A percentile compares a stretch with the other conserved stretches of the same genome.
Evolutionary conservation across 1,140 invertebrate species (phyloP).

Genomic region (Watersipora subatra): DNA sequence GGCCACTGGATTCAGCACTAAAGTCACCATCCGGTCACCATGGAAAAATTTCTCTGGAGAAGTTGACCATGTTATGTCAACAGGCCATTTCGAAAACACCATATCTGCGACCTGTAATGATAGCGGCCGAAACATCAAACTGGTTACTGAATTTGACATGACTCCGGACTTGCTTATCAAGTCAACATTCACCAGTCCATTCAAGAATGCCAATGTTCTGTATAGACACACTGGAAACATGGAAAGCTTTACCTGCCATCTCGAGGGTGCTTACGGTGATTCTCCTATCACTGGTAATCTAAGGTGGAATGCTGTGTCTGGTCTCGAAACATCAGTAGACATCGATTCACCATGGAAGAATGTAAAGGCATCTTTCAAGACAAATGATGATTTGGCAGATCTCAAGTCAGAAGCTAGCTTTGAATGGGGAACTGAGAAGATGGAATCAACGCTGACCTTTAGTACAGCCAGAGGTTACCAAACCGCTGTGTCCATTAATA

Average conservation of each 20-base stretch:
- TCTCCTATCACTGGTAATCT: neutral
- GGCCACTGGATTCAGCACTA: neutral
- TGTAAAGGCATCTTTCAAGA: neutral
- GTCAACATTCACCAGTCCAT: constrained; percentile 1
- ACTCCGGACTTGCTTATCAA: neutral
- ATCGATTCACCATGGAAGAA: neutral
- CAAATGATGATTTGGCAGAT: neutral
- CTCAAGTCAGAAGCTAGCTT: neutral
- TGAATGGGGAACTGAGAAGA: neutral
- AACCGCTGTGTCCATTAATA: neutral
- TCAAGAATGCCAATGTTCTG: neutral
- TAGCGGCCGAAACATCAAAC: neutral
- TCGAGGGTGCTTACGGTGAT: neutral
- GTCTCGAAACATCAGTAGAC: neutral
- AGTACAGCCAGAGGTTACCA: neutral
- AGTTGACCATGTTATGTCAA: neutral
- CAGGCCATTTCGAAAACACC: neutral
- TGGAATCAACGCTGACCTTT: neutral
- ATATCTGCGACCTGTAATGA: neutral
- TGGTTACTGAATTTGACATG: neutral
- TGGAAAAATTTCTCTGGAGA: neutral
- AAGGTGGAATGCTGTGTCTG: neutral
- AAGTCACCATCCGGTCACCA: neutral
- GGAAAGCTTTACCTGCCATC: neutral
- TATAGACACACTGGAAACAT: neutral